phyloP scores from a whole-genome alignment of 2,888 invertebrate genomes.

The Tenthredo livida region DNA sequence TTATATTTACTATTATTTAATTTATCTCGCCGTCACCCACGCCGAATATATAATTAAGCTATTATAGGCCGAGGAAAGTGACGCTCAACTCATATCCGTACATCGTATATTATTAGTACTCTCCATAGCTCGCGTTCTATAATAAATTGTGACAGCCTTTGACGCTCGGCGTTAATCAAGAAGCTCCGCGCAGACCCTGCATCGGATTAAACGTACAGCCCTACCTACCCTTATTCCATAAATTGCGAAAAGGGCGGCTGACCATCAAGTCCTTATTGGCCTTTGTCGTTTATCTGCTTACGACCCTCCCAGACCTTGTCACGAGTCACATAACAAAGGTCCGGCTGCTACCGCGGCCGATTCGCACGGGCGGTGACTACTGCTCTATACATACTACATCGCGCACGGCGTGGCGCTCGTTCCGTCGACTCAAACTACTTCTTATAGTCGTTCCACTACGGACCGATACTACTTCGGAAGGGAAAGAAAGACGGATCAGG shows the following conservation, averaged over 20 bases:
- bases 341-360: conserved; percentile 14
- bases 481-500: conserved; percentile 29
- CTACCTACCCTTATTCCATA: conserved; percentile 47
- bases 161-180: conserved; percentile 42
- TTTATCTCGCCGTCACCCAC: neutral
- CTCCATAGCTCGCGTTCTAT: neutral
- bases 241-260: conserved; percentile 43
- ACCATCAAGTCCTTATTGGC: conserved; percentile 43
- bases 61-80: neutral
- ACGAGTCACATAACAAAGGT: conserved; percentile 22
- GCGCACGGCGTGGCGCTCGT: neutral
- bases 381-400: conserved; percentile 1
- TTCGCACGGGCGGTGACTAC: conserved; percentile 16
- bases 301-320: conserved; percentile 44
- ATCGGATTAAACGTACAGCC: conserved; percentile 38
- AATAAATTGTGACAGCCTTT: conserved; percentile 41
- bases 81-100: neutral
- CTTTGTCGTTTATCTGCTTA: conserved; percentile 52
- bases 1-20: neutral
- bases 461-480: neutral
- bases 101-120: neutral
- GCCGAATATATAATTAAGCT: neutral
- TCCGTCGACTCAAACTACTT: conserved; percentile 2
- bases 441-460: conserved; percentile 8
- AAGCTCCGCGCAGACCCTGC: neutral